phyloP scores from a whole-genome alignment of 2,797 vertebrate species.

The Pempheris klunzingeri region DNA sequence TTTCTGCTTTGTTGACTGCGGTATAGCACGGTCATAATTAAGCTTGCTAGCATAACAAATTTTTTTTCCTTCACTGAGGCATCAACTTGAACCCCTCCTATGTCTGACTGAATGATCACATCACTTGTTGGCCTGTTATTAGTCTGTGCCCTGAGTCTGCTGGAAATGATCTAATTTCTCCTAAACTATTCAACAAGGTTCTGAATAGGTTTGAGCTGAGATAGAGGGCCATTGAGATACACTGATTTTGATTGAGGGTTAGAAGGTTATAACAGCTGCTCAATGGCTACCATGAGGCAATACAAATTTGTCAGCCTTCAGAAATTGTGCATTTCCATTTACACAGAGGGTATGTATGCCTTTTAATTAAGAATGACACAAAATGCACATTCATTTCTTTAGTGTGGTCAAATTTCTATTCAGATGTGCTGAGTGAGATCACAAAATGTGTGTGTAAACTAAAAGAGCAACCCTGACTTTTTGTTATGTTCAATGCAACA shows the following conservation, averaged over 20 bases:
- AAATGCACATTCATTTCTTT: background rate
- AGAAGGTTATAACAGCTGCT: background rate
- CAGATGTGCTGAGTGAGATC: background rate
- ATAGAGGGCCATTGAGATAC: background rate
- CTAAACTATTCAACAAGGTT: background rate
- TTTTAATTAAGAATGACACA: background rate
- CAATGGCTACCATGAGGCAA: background rate
- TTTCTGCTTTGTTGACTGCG: background rate
- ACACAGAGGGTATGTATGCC: no score
- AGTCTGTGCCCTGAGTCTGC: background rate
- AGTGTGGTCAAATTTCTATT: background rate
- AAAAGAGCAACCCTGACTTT: background rate
- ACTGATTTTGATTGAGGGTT: background rate
- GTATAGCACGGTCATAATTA: background rate
- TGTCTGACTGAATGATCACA: background rate
- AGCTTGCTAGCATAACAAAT: background rate
- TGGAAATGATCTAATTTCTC: background rate
- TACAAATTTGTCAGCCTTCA: background rate
- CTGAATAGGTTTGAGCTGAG: background rate
- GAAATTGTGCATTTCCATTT: background rate
- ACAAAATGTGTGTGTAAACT: constrained; percentile 5
- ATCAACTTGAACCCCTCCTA: background rate
- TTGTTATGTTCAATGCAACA: constrained; percentile 5
- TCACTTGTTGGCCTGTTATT: background rate
- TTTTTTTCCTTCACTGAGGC: background rate